phyloP scores from a whole-genome alignment of 2,888 invertebrate genomes.

The Amitus sp. region DNA sequence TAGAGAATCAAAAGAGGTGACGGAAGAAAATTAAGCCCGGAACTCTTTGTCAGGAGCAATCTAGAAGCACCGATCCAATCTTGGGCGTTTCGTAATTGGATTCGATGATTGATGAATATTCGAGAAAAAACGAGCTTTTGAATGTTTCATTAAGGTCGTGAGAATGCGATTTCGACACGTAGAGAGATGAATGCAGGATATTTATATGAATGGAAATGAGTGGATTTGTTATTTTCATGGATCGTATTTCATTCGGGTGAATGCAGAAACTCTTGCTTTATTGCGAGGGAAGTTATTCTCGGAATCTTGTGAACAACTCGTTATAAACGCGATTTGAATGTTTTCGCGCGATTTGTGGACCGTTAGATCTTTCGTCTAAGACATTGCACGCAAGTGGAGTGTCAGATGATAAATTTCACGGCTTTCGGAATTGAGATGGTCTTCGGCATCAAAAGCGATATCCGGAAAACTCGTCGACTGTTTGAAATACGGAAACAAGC shows the following conservation, averaged over 20 bases:
- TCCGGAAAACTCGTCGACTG: no score
- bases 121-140: not conserved
- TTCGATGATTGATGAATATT: constrained; percentile 9
- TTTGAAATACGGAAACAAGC: constrained; percentile 41
- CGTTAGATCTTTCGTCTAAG: no score
- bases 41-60: constrained; percentile 2
- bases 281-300: not conserved
- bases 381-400: no score
- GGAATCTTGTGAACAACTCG: not conserved
- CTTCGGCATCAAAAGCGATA: no score
- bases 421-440: no score
- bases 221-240: not conserved
- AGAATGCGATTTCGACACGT: not conserved
- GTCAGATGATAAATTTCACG: no score
- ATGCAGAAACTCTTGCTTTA: not conserved
- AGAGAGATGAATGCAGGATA: not conserved
- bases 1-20: constrained; percentile 53
- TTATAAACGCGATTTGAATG: no score
- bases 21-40: not conserved
- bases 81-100: constrained; percentile 1
- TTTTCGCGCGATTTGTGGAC: no score
- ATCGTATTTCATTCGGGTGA: not conserved
- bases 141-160: not conserved
- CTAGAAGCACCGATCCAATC: not conserved
- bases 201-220: constrained; percentile 8